These are phyloP conservation scores for Parascotia fuliginaria DNA, from an alignment of 2,888 invertebrate species.

Conservation along the genomic window DNA sequence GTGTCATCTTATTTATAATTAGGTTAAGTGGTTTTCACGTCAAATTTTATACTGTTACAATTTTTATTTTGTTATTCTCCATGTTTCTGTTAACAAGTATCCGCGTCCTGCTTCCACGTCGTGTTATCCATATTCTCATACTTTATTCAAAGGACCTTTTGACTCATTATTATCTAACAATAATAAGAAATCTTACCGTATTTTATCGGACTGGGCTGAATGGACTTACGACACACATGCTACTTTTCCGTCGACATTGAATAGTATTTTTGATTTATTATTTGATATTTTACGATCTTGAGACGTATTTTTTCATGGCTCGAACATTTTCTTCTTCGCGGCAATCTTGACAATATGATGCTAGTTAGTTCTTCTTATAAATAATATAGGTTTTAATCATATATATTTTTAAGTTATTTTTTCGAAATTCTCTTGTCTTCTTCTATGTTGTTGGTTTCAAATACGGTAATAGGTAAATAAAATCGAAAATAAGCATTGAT, in stretches of 20 bases:
- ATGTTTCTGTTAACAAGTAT: not conserved
- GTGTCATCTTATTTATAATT: too few relatives aligned
- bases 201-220: slow-evolving; percentile 76
- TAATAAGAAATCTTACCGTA: slow-evolving; percentile 68
- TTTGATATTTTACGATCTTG: slow-evolving; percentile 4
- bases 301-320: not conserved
- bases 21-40: too few relatives aligned
- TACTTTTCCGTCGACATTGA: slow-evolving; percentile 33
- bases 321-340: not conserved
- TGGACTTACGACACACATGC: slow-evolving; percentile 70
- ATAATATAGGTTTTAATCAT: not conserved
- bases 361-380: slow-evolving; percentile 1
- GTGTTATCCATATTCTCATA: slow-evolving; percentile 12
- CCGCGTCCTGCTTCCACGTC: not conserved
- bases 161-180: slow-evolving; percentile 45
- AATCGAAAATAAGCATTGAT: not conserved
- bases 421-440: not conserved
- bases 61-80: not conserved
- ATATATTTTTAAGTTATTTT: not conserved
- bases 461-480: not conserved
- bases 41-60: too few relatives aligned
- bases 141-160: slow-evolving; percentile 69
- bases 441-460: not conserved
- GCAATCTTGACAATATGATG: slow-evolving; percentile 1
- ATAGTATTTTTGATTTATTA: slow-evolving; percentile 21